phyloP scores from a whole-genome alignment of 2,113 vertebrate genomes.

The Triplophysa dalaica region DNA sequence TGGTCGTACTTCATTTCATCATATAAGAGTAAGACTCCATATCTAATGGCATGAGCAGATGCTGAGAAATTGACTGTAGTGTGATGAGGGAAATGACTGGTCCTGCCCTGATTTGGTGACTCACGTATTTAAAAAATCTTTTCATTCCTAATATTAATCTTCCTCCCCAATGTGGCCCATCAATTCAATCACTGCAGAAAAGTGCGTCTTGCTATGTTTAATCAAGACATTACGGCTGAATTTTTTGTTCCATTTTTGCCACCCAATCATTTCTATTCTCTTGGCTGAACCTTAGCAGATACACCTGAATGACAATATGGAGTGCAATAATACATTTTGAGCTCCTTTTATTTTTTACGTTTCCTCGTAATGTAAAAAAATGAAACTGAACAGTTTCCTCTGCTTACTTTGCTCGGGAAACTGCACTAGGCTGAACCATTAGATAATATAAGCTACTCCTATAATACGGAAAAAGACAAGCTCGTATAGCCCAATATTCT shows the following conservation, averaged over 20 bases:
- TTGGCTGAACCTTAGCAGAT: neutral
- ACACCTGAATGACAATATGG: conserved; percentile 22
- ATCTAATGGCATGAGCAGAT: neutral
- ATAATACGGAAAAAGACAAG: neutral
- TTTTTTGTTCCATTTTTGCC: neutral
- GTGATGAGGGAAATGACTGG: conserved; percentile 6
- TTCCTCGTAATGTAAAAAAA: conserved; percentile 24
- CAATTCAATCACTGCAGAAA: conserved; percentile 38
- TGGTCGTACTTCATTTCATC: neutral
- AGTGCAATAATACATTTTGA: neutral
- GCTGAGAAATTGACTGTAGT: neutral
- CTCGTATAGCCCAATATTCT: conserved; percentile 14
- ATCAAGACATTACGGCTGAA: conserved; percentile 41
- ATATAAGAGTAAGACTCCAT: conserved; percentile 7
- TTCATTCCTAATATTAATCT: conserved; percentile 28
- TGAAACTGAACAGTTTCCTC: neutral
- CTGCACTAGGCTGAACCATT: conserved; percentile 29
- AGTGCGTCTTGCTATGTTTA: conserved; percentile 32
- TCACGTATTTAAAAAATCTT: neutral
- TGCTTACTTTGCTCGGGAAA: neutral
- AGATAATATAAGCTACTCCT: conserved; percentile 5
- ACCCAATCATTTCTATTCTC: conserved; percentile 17
- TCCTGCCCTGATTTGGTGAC: neutral
- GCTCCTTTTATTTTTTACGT: conserved; percentile 1
- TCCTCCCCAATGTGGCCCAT: conserved; percentile 8